Percentiles rank a stretch among this genome's conserved stretches.
These are phyloP conservation scores for Acronicta leporina DNA, from an alignment of 2,888 invertebrate species.

Conservation along the genomic window DNA sequence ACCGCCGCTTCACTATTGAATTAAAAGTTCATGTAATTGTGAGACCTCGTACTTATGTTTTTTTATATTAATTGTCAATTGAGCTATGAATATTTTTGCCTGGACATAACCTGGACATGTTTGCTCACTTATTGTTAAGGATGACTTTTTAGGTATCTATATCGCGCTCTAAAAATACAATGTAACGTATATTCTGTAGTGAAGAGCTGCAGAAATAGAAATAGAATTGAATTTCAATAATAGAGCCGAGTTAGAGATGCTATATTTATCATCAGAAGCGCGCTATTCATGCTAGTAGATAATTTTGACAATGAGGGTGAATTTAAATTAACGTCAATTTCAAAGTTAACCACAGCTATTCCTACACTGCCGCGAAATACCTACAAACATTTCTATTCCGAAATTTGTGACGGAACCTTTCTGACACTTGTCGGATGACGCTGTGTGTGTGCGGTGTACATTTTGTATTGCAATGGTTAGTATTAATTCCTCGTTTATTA, in stretches of 20 bases:
- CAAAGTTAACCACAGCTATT: background rate
- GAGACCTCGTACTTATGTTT: no score
- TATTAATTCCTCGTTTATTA: no score
- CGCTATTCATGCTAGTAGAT: background rate
- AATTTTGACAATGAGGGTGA: background rate
- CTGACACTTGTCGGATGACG: no score
- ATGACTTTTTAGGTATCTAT: background rate
- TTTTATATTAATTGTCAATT: no score
- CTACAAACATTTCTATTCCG: no score
- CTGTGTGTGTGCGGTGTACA: no score
- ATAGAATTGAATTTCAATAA: slow-evolving; percentile 1
- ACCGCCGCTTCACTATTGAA: no score
- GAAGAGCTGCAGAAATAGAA: background rate
- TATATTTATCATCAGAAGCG: background rate
- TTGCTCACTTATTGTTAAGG: background rate
- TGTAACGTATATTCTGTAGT: background rate
- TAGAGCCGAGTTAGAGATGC: background rate
- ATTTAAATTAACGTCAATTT: background rate
- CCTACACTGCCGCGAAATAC: background rate
- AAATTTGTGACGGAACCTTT: no score
- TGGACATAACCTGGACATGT: background rate
- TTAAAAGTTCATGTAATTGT: no score
- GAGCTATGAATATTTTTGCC: no score
- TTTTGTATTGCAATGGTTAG: no score
- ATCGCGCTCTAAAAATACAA: background rate